Evolutionary conservation across 2,113 vertebrate species (phyloP), one percentile per base, ranked within the genome.

Genomic region (Archocentrus centrarchus): DNA sequence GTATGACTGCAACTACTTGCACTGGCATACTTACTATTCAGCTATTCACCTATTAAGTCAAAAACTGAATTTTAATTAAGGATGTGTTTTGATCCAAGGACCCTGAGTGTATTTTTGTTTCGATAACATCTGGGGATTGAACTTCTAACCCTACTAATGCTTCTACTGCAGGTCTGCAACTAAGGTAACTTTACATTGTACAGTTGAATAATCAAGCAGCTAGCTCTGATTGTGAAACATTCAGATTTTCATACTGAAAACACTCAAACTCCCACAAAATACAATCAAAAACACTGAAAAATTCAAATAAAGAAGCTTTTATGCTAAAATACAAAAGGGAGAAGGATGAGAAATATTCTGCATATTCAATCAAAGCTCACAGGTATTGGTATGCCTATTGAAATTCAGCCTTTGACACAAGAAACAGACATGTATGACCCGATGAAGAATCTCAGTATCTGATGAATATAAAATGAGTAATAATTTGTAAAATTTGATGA

Each of bases 1-100:
- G 6, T 39, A 39, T 9, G 8, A 70, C 88, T 32, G 66, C 85
- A 84, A 81, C 73, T 39, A 66, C 79, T 47, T 81, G 80, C 80
- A 15, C 61, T 66, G 84, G 47, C 77, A 58, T 80, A 73, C 82
- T 88, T 89, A 84, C 55, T 87, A 85, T 90, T 88, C 92, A 91
- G 81, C 60, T 35, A 35, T 35, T 35, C 35, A 78, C 53, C 59
- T 41, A 82, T 84, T 87, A 79, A 79, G 59, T 76, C 79, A 47
- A 85, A 83, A 62, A 4, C 44, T 88, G 89, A 92, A 93, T 93
- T 88, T 84, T 79, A 91, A 93, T 91, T 55, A 82, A 37, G 75
- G 27, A 37, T 32, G 50, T 90, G 90, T 85, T 86, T 68, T 86
- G 77, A 82, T 82, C 60, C 68, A 75, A 84, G 50, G 41, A 61